Evolutionary conservation across 2,797 vertebrate species (phyloP), one percentile per base, ranked within the genome.

Genomic region (Lepilemur ruficaudatus): DNA sequence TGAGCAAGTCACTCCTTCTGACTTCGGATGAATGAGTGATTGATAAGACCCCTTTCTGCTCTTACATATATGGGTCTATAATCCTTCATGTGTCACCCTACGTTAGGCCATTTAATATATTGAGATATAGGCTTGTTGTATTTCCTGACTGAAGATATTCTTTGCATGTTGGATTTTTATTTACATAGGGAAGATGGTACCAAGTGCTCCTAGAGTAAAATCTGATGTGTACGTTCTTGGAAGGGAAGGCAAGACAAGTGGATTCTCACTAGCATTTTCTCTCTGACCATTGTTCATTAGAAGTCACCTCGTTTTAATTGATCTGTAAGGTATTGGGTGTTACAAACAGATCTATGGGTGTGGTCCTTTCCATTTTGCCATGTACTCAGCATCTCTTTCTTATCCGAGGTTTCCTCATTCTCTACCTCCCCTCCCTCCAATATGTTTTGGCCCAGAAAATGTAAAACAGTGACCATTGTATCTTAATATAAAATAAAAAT

Each of bases 101-200:
- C 32, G 14, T 81, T 46, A 28, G 35, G 57, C 4, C 73, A 35
- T 48, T n/a, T 70, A 25, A 14, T 86, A 38, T n/a, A 78, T 82
- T 73, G 63, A 82, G 32, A 43, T 79, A 13, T 0, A 38, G 2
- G 41, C 15, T 28, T 55, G 14, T 67, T 63, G 17, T 67, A 4
- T 93, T 88, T 86, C 61, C 79, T 61, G 22, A 41, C 46, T 69
- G 63, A 67, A 69, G 75, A 59, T 67, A 18, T 11, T 48, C 75
- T 93, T 38, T 72, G 52, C 73, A 7, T 10, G 20, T 59, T 76
- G 23, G 41, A 20, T 13, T 89, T 81, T n/a, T 28, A 10, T 82
- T 75, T 55, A 12, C 8, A 7, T 67, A 50, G 73, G 57, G 70
- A 89, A 80, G 59, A 73, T 22, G 61, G 30, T 48, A 5, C 15